Conservation (phyloP, 2,113 vertebrate species). For the Lepus timidus region DNA sequence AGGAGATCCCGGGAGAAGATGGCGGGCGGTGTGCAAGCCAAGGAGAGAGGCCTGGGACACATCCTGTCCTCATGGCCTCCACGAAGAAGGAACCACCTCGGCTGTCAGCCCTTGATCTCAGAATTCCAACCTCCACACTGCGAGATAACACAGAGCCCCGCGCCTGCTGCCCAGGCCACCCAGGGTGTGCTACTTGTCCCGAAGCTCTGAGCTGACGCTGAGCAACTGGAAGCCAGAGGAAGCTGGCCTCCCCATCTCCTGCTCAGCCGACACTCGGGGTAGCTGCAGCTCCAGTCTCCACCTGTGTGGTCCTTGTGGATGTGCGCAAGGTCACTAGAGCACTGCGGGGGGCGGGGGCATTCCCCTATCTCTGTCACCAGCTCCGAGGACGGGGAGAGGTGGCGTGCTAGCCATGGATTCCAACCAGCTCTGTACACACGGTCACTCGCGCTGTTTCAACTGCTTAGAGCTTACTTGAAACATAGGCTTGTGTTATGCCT, state of each 20-base stretch:
- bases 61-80: not conserved
- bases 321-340: not conserved
- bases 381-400: not conserved
- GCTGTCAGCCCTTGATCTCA: not conserved
- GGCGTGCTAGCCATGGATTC: not conserved
- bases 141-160: not conserved
- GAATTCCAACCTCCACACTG: not conserved
- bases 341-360: not conserved
- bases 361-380: not conserved
- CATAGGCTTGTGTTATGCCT: not conserved
- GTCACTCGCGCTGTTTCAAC: not conserved
- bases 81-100: not conserved
- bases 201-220: not conserved
- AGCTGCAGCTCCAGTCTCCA: not conserved
- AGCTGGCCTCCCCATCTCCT: not conserved
- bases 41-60: not conserved
- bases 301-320: not conserved
- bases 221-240: not conserved
- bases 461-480: not conserved
- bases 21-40: not conserved
- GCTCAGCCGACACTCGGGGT: not conserved
- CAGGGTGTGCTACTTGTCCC: not conserved
- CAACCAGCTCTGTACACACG: not conserved
- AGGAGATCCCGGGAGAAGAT: not conserved
- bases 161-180: not conserved